These are phyloP conservation scores for Hypercompe scribonia DNA, from an alignment of 2,888 invertebrate species.

Conservation along the genomic window DNA sequence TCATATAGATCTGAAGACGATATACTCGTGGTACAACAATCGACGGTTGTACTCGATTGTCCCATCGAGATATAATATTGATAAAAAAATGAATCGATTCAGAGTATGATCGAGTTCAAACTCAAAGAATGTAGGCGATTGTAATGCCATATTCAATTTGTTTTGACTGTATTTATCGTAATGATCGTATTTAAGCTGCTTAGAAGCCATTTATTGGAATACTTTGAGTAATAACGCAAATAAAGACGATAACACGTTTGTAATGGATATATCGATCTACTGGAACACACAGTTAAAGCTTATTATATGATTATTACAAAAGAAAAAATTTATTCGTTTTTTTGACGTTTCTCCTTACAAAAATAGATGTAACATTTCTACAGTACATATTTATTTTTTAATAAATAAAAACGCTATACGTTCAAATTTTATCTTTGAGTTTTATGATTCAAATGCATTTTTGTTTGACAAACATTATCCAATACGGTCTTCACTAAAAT, in stretches of 20 bases:
- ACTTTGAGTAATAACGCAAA: constrained; percentile 19
- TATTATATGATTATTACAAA: too few relatives aligned
- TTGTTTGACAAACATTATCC: neutral
- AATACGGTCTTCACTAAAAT: neutral
- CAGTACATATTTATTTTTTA: neutral
- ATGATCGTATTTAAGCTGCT: constrained; percentile 35
- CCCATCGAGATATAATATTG: constrained; percentile 69
- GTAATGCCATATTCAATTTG: constrained; percentile 41
- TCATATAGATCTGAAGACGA: constrained; percentile 75
- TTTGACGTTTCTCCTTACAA: too few relatives aligned
- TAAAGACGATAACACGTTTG: neutral
- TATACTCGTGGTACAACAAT: constrained; percentile 78
- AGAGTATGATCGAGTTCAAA: constrained; percentile 58
- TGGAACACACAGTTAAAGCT: neutral
- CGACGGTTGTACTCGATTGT: constrained; percentile 74
- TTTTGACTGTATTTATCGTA: constrained; percentile 46
- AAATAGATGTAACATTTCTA: neutral
- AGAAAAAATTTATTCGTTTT: too few relatives aligned
- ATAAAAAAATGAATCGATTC: constrained; percentile 69
- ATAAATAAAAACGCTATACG: neutral
- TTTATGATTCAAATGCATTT: neutral
- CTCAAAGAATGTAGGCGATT: constrained; percentile 42
- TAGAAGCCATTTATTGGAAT: constrained; percentile 14
- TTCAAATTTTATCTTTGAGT: neutral
- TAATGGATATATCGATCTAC: neutral